Evolutionary conservation across 2,888 invertebrate genomes (phyloP), one percentile per base, ranked within the genome.

Genomic region (Gisinianus flammeolus): DNA sequence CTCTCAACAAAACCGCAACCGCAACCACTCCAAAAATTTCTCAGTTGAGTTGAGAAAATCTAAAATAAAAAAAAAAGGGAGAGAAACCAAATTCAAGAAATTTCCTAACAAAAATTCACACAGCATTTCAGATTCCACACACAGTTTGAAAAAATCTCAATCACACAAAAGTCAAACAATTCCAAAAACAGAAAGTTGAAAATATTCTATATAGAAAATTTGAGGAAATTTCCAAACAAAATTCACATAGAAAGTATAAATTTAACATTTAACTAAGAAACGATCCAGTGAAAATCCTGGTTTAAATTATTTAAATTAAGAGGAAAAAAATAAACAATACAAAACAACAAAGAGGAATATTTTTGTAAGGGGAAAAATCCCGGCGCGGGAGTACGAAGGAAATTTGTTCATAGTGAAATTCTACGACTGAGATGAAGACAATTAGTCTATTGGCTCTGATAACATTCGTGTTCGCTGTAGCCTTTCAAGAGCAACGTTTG

Each of bases 401-500:
- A 44, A 16, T 44, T 44, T 44, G 10, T 58, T 58, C 22, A 8
- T 44, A 16, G 52, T 10, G 16, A 16, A 44, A 44, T 16, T 44
- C 24, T 19, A 6, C 1, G 58, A 1, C 33, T 30, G 67, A n/a
- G 16, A 83, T 83, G 83, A 82, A 82, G 81, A 81, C 79, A 58
- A 71, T 76, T 52, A 78, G 75, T 28, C 64, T 76, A 31, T 33
- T 79, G 54, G 77, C 80, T 64, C 54, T 81, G 58, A 76, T 77
- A 54, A 71, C 79, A 19, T 78, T 82, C 72, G 69, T 81, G 72
- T 74, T 81, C 28, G 79, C 79, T 66, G 71, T 80, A 54, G 28
- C 77, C 52, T 26, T 79, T n/a, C 77, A 80, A 44, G 78, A 79
- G 79, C 77, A 79, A 66, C 77, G 71, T 44, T 66, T 79, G 68